Evolutionary conservation across 2,113 vertebrate genomes (phyloP), one percentile per base, ranked within the genome.

Genomic region (Tichodroma muraria): DNA sequence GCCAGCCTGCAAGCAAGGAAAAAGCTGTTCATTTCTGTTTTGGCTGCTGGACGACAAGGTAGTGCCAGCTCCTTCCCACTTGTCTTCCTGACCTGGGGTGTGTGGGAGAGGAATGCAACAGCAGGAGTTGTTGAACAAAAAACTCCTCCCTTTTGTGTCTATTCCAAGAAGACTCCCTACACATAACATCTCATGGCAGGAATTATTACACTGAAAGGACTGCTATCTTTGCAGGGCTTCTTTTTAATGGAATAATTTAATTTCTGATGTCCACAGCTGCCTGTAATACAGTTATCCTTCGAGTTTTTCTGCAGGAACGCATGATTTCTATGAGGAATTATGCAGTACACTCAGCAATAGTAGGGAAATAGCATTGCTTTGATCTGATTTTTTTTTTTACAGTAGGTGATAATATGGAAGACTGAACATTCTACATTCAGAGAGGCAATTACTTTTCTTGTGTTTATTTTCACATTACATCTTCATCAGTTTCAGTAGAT

Each of bases 391-490:
- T 68, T 76, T n/a, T 18, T 68, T 86, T 93, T 90, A 68, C 77
- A 75, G 69, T 68, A 87, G 25, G 37, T 89, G 73, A 78, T 47
- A 92, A 80, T 59, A 70, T n/a, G n/a, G 23, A 81, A 66, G 53
- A 59, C 20, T 4, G 1, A 76, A 53, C 59, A 76, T 60, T 30
- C 37, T 72, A 12, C 24, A 44, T n/a, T 78, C 68, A 85, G 75
- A 85, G 38, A 56, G 11, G 15, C 9, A 63, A 38, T 38, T 57
- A 57, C 44, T 93, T 84, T 65, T 30, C 42, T 61, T 63, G 38
- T 45, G n/a, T 57, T 94, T 91, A 71, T 85, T 94, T 94, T 86
- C 59, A 66, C 69, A 75, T 61, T 82, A 6, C 84, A 68, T 70
- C 30, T 89, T 93, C 69, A 80, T 84, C 60, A 78, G 10, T 81